phyloP scores from a whole-genome alignment of 1,140 invertebrate species.

The Drosophila ohnishii region DNA sequence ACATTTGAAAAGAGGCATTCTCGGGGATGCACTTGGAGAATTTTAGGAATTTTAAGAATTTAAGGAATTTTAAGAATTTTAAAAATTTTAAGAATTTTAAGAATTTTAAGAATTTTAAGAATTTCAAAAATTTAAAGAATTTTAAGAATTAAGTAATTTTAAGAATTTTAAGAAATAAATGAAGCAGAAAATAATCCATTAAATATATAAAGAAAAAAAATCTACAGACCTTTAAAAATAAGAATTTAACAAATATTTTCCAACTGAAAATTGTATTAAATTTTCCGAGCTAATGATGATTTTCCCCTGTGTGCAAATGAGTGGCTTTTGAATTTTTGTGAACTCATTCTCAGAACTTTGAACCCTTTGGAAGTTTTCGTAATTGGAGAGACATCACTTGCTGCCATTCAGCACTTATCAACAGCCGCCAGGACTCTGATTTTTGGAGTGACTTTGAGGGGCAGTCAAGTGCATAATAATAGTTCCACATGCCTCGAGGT shows the following conservation, averaged over 20 bases:
- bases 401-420: slow-evolving; percentile 35
- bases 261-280: neutral
- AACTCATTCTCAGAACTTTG: neutral
- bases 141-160: too few species aligned
- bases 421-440: neutral
- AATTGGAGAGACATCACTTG: slow-evolving; percentile 20
- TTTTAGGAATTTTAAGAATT: neutral
- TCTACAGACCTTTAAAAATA: neutral
- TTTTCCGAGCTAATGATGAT: neutral
- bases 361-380: neutral
- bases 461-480: slow-evolving; percentile 39
- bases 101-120: too few species aligned
- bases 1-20: slow-evolving; percentile 11
- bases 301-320: neutral
- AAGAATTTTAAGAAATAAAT: too few species aligned
- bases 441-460: slow-evolving; percentile 3
- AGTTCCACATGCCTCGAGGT: neutral
- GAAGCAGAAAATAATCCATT: neutral
- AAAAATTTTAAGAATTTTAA: too few species aligned
- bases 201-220: neutral
- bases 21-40: neutral
- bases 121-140: too few species aligned
- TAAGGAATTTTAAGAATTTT: too few species aligned
- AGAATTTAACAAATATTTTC: neutral
- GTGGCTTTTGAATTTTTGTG: neutral